Percentiles rank a stretch among this genome's conserved stretches.
Conservation (phyloP, 2,797 vertebrate species). For the Coreius guichenoti region DNA sequence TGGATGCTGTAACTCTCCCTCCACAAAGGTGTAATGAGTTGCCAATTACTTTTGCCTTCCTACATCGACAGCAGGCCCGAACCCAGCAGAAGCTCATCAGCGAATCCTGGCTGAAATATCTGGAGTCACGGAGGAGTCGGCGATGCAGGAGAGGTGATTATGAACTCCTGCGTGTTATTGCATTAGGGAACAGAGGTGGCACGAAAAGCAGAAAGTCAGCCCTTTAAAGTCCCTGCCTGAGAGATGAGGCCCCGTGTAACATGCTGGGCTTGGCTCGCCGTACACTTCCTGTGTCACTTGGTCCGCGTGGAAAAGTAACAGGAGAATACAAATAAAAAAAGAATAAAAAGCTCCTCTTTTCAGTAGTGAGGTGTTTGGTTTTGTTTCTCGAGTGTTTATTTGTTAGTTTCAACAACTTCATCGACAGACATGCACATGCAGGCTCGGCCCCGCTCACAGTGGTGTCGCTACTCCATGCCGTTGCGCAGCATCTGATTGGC, state of each 20-base stretch:
- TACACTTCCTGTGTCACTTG: constrained; percentile 51
- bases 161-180: constrained; percentile 85
- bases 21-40: constrained; percentile 59
- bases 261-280: constrained; percentile 82
- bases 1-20: constrained; percentile 49
- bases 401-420: constrained; percentile 71
- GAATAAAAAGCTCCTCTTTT: constrained; percentile 58
- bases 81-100: constrained; percentile 57
- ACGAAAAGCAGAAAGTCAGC: constrained; percentile 86
- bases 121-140: constrained; percentile 23
- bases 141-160: constrained; percentile 36
- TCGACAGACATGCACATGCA: constrained; percentile 88
- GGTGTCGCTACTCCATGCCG: constrained; percentile 92
- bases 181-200: constrained; percentile 87
- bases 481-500: constrained; percentile 99
- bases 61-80: constrained; percentile 42
- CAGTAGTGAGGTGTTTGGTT: constrained; percentile 59
- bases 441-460: constrained; percentile 78
- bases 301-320: constrained; percentile 48
- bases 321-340: constrained; percentile 53
- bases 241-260: constrained; percentile 79
- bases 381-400: constrained; percentile 60
- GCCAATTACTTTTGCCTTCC: constrained; percentile 45
- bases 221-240: constrained; percentile 96
- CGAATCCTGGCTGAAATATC: constrained; percentile 59